Evolutionary conservation across 92 coral and sea anemone species (phyloP).

Genomic region (Plumapathes pennacea): DNA sequence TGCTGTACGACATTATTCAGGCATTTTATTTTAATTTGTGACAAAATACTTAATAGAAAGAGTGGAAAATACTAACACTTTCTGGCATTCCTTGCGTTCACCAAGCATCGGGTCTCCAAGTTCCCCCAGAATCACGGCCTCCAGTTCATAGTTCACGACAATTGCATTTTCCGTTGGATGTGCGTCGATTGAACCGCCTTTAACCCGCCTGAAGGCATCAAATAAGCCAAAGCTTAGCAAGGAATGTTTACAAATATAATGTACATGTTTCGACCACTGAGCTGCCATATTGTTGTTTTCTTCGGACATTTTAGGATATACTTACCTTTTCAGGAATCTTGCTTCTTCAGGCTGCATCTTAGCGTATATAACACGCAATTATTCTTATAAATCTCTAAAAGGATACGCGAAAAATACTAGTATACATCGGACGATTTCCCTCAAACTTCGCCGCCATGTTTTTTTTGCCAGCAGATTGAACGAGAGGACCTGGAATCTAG

Average conservation of each 20-base stretch:
- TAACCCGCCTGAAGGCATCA: slow-evolving; percentile 65
- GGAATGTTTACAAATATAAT: background rate
- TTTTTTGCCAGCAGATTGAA: too few relatives aligned
- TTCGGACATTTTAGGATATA: background rate
- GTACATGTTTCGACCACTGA: background rate
- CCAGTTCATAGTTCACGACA: slow-evolving; percentile 97
- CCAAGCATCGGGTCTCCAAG: slow-evolving; percentile 99
- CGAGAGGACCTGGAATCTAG: too few relatives aligned
- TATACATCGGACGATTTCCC: too few relatives aligned
- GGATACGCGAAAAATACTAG: too few relatives aligned
- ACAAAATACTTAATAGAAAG: background rate
- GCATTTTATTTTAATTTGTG: background rate
- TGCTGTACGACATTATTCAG: background rate
- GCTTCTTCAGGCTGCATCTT: slow-evolving; percentile 81
- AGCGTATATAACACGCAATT: too few relatives aligned
- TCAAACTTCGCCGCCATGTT: too few relatives aligned
- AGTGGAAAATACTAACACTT: slow-evolving; percentile 70
- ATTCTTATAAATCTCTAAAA: too few relatives aligned
- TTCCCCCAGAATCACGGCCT: slow-evolving; percentile 97
- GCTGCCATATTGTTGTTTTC: too few relatives aligned
- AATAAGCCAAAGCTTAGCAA: background rate
- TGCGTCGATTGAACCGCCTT: slow-evolving; percentile 93
- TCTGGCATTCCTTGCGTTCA: slow-evolving; percentile 97
- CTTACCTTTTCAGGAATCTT: slow-evolving; percentile 71
- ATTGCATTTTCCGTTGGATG: slow-evolving; percentile 99